These are phyloP conservation scores for Neoseiulus cucumeris DNA, from an alignment of 1,140 invertebrate species.

Conservation along the genomic window DNA sequence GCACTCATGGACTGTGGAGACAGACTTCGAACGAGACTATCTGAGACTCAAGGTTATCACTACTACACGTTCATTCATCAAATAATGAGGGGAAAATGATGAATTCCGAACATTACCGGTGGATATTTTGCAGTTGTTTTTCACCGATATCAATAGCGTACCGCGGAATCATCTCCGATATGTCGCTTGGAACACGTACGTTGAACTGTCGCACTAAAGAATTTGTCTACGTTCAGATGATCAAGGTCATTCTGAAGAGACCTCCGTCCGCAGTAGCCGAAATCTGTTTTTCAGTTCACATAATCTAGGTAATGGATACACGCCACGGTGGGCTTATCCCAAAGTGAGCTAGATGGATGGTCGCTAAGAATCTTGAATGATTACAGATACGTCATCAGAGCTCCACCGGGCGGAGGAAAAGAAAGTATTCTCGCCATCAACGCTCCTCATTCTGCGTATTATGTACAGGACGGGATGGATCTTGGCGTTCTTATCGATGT, in stretches of 20 bases:
- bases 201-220: conserved; percentile 21
- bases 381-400: conserved; percentile 25
- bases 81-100: too few relatives aligned
- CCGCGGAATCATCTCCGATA: conserved; percentile 54
- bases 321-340: too few relatives aligned
- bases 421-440: conserved; percentile 38
- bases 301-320: too few relatives aligned
- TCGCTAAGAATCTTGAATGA: too few relatives aligned
- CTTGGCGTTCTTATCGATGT: conserved; percentile 68
- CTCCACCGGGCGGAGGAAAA: conserved; percentile 20
- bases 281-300: too few relatives aligned
- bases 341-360: too few relatives aligned
- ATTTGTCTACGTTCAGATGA: too few relatives aligned
- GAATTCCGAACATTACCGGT: too few relatives aligned
- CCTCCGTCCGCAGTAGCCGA: too few relatives aligned
- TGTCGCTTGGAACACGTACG: conserved; percentile 55
- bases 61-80: too few relatives aligned
- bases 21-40: conserved; percentile 55
- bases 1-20: conserved; percentile 59
- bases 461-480: conserved; percentile 56
- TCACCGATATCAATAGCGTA: conserved; percentile 63
- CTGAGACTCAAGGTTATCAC: conserved; percentile 39
- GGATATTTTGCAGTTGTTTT: conserved; percentile 35
- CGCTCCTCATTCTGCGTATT: conserved; percentile 58
- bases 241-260: too few relatives aligned